These are phyloP conservation scores for Glossosoma conforme DNA, from an alignment of 1,140 invertebrate species.

Conservation along the genomic window DNA sequence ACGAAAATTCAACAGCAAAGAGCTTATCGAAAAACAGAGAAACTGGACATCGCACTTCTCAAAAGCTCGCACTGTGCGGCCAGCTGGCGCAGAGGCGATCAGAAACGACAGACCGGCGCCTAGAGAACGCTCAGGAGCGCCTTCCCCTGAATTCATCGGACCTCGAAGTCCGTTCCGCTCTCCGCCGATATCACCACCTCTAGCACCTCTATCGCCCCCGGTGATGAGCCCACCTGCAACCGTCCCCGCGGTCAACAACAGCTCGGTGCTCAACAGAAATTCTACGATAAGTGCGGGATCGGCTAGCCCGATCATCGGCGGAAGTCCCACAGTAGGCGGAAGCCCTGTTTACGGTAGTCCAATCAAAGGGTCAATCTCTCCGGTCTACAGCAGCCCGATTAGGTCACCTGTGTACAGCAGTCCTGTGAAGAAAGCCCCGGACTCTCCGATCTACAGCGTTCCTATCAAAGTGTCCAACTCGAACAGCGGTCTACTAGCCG, in stretches of 20 bases:
- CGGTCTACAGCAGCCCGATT: too few species aligned
- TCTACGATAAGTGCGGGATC: too few species aligned
- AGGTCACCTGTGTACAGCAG: too few species aligned
- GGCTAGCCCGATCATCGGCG: too few species aligned
- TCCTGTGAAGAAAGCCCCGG: neutral
- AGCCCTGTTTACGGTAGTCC: too few species aligned
- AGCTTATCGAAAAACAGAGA: conserved; percentile 82
- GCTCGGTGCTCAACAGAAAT: neutral
- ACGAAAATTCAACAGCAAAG: conserved; percentile 74
- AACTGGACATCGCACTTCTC: conserved; percentile 89
- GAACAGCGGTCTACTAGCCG: too few species aligned
- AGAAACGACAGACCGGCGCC: conserved; percentile 39
- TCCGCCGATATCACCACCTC: conserved; percentile 50
- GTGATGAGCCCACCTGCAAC: conserved; percentile 31
- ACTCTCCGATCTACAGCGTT: neutral
- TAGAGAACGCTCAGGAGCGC: too few species aligned
- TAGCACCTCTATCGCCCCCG: conserved; percentile 43
- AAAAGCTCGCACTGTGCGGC: conserved; percentile 61
- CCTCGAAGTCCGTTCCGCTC: conserved; percentile 43
- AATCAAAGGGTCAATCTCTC: too few species aligned
- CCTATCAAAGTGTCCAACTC: neutral
- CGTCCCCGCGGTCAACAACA: neutral
- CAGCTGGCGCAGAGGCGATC: conserved; percentile 54
- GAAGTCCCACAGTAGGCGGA: too few species aligned
- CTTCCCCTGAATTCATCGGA: conserved; percentile 40